Evolutionary conservation across 2,888 invertebrate genomes (phyloP).

Genomic region (Drosophila infuscata): DNA sequence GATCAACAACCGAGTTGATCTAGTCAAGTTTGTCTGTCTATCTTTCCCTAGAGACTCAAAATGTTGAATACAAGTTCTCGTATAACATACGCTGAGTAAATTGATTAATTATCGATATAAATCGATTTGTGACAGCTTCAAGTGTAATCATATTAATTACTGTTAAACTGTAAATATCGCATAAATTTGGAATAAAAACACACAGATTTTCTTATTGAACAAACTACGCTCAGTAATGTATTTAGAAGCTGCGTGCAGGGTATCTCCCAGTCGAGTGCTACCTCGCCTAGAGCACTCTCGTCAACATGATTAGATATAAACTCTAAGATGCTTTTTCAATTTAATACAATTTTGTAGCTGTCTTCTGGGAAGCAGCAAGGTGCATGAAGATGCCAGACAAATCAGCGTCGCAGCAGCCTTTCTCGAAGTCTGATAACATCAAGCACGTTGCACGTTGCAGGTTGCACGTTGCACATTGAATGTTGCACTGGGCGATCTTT

Average conservation of each 20-base stretch:
- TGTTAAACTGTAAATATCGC: not conserved
- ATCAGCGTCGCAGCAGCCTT: slow-evolving; percentile 61
- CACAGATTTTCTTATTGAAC: not conserved
- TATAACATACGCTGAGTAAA: not conserved
- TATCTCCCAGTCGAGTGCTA: not conserved
- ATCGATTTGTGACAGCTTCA: not conserved
- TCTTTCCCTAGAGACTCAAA: not conserved
- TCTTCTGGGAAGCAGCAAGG: slow-evolving; percentile 50
- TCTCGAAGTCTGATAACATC: slow-evolving; percentile 24
- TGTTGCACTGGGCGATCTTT: slow-evolving; percentile 29
- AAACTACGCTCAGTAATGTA: not conserved
- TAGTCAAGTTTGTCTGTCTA: not conserved
- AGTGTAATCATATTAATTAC: not conserved
- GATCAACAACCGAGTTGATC: not conserved
- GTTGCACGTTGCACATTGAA: slow-evolving; percentile 5
- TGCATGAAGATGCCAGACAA: slow-evolving; percentile 56
- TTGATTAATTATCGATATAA: not conserved
- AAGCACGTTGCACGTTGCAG: slow-evolving; percentile 26
- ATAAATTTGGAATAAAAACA: not conserved
- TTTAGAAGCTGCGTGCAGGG: not conserved
- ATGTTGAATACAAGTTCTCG: not conserved
- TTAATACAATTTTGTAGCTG: not conserved
- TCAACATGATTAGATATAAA: not conserved
- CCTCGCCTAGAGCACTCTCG: not conserved
- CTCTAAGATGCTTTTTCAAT: not conserved